phyloP scores from a whole-genome alignment of 2,797 vertebrate genomes.

The Trichosurus vulpecula region DNA sequence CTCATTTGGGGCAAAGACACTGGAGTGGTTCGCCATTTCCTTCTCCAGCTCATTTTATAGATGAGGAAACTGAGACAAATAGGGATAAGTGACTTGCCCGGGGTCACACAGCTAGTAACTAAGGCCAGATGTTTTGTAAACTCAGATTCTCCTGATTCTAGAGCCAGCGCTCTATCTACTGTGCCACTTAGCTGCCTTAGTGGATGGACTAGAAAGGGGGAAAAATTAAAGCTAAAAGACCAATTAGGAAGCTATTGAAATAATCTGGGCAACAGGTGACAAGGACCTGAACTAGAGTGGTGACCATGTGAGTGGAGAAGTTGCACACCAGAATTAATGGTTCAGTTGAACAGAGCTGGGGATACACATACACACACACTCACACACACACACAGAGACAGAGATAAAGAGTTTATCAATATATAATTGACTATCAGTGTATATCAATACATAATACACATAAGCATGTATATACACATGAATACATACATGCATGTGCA shows the following conservation, averaged over 20 bases:
- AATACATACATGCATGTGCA: neutral
- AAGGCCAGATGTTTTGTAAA: neutral
- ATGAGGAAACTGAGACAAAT: neutral
- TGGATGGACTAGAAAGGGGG: neutral
- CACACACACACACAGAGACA: neutral
- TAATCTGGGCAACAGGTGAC: neutral
- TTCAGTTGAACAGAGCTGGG: neutral
- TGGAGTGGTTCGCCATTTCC: neutral
- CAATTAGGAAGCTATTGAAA: neutral
- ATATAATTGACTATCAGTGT: neutral
- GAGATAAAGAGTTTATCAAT: neutral
- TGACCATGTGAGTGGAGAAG: neutral
- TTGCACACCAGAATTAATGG: neutral
- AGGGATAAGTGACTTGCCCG: neutral
- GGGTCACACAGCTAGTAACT: neutral
- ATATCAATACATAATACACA: neutral
- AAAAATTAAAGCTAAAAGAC: neutral
- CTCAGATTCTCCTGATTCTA: neutral
- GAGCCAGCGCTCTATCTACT: neutral
- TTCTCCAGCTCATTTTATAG: neutral
- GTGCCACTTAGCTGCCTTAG: neutral
- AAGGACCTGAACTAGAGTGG: neutral
- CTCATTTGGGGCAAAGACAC: neutral
- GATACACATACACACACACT: neutral
- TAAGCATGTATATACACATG: neutral